Conservation (phyloP, 2,888 invertebrate species). For the Arge pagana region DNA sequence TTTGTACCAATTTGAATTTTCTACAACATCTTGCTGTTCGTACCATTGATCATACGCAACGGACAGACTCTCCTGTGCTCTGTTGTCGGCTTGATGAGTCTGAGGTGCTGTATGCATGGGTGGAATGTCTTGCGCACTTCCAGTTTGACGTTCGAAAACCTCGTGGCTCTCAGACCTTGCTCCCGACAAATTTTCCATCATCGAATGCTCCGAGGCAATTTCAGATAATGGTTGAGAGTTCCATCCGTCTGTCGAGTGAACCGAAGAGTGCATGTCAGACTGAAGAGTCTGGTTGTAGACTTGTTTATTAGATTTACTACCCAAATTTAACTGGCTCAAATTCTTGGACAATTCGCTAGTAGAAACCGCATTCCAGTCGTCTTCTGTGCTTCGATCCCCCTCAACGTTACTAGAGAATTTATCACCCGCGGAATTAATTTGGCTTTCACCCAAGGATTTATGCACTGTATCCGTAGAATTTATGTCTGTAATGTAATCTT, state of each 20-base stretch:
- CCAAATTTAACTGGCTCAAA: constrained; percentile 45
- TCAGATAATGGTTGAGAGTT: constrained; percentile 15
- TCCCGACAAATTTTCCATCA: constrained; percentile 29
- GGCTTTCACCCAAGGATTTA: constrained; percentile 23
- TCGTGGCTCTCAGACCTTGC: constrained; percentile 25
- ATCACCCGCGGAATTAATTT: constrained; percentile 1
- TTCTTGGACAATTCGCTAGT: constrained; percentile 39
- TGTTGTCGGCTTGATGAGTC: constrained; percentile 22
- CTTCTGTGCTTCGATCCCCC: constrained; percentile 37
- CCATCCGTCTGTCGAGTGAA: constrained; percentile 14
- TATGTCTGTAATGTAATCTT: no score
- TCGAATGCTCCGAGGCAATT: constrained; percentile 4
- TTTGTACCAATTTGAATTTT: constrained; percentile 45
- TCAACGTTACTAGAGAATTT: constrained; percentile 40
- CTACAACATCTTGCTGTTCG: constrained; percentile 42
- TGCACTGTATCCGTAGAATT: constrained; percentile 38
- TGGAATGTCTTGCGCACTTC: constrained; percentile 4
- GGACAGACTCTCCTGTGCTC: constrained; percentile 29
- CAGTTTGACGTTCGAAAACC: constrained; percentile 1
- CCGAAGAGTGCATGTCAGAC: constrained; percentile 16
- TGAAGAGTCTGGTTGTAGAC: constrained; percentile 28
- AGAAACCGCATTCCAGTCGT: constrained; percentile 36
- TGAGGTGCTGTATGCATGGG: constrained; percentile 28
- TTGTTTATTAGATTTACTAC: constrained; percentile 31
- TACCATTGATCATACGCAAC: constrained; percentile 53